Base-by-base conservation (phyloP, 2,888 invertebrate species). In the Oxytorus armatus region DNA sequence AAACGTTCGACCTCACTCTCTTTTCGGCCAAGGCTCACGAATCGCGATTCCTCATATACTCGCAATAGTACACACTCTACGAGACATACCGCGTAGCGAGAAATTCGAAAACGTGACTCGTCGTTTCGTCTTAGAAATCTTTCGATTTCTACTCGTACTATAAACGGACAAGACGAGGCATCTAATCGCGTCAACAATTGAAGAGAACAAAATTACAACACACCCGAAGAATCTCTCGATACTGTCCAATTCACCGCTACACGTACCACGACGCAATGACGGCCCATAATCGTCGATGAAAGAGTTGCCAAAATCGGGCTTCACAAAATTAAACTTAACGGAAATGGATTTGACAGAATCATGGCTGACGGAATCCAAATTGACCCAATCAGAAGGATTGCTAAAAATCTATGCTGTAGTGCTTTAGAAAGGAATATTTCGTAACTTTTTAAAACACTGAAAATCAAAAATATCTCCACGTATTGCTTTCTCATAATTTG, bases 21-120 rank as follows among this genome's bases (percentile, higher is more conserved):
- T 59, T 88, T 87, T 83, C 75, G 66, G 63, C 74, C 85, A 88
- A 87, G 86, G 83, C 85, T 85, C 69, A 79, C 36, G 57, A 82
- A 68, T 82, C 61, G 63, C 63, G 23, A 77, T 77, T 65, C 72
- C 68, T 69, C 68, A 57, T 61, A n/a, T n/a, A 33, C 53, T 68
- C 33, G 42, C 44, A 53, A 61, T 23, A 53, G 42, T 25, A 11
- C 25, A 11, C 63, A 49, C 42, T 18, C 14, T 25, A 14, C n/a
- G 39, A 16, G 39, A 68, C n/a, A 36, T 14, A 14, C 33, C 21
- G 36, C 8, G 39, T 21, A 3, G 11, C 4, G 51, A 53, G 51
- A 39, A 68, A 68, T 53, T 5, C 51, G 39, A 4, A 1, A 23
- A 53, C 14, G 44, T 51, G 36, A 33, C 49, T 33, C 36, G 49